Base-by-base conservation (phyloP, 2,888 invertebrate species). In the Latrodectus hesperus region DNA sequence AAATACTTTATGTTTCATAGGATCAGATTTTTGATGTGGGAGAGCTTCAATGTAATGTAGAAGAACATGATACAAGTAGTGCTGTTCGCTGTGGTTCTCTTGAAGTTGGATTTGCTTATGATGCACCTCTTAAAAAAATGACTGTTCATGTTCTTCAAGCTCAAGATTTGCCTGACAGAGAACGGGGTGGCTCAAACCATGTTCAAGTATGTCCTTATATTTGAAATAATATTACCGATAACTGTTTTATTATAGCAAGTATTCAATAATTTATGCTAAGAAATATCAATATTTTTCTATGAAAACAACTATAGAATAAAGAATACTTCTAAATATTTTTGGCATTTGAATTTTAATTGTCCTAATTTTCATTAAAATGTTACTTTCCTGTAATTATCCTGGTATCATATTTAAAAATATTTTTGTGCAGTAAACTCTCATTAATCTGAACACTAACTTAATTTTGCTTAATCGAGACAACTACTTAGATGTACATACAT, bases 81-180 rank as follows among this genome's bases (percentile, higher is more conserved):
- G 83, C 78, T 53, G 81, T 88, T 49, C 84, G 89, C 71, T 89
- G 96, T 90, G 97, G 98, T 9, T 95, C 95, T 89, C 94, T 98
- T 89, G 97, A 98, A 93, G 95, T 98, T 88, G 96, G 97, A 10
- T 94, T 98, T 91, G 93, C 96, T 55, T 98, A 98, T 92, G 97
- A 98, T 92, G 96, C 97, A 16, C 96, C 96, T 10, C 96, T 97
- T 93, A 94, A 96, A 88, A 96, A 96, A 93, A 97, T 98, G 96
- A 96, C 96, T 71, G 96, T 98, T 49, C 97, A 97, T 91, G 95
- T 98, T 80, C 94, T 98, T 89, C 97, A 98, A 93, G 98, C 97
- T 0, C 94, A 96, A 76, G 95, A 96, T 75, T 94, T 98, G 90
- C 95, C 96, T 88, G 94, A 95, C 90, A 94, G 95, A 92, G 93